phyloP scores from a whole-genome alignment of 2,888 invertebrate species.

The Pachymerium ferrugineum region DNA sequence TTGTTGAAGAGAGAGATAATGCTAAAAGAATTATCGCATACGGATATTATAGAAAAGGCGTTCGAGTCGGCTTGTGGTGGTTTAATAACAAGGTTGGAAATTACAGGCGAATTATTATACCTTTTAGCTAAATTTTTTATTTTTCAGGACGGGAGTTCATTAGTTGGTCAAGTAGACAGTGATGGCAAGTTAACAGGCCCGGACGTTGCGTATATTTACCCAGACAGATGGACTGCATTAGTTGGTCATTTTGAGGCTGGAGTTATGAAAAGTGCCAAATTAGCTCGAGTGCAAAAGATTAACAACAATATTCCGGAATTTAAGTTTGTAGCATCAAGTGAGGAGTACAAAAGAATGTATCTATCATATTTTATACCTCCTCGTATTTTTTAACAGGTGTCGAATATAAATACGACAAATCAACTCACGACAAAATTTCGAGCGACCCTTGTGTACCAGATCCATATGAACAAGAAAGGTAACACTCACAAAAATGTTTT shows the following conservation, averaged over 20 bases:
- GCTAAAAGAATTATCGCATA: background rate
- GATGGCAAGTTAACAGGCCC: conserved; percentile 33
- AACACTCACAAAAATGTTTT: background rate
- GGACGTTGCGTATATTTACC: conserved; percentile 36
- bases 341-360: background rate
- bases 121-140: background rate
- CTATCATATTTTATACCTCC: background rate
- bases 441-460: conserved; percentile 32
- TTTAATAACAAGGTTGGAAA: background rate
- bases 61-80: background rate
- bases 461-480: conserved; percentile 34
- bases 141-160: conserved; percentile 32
- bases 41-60: conserved; percentile 13
- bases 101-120: background rate
- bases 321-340: conserved; percentile 19
- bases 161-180: conserved; percentile 34
- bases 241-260: conserved; percentile 36
- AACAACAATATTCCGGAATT: conserved; percentile 6
- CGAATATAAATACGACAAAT: conserved; percentile 26
- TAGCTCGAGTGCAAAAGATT: background rate
- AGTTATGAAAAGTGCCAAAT: conserved; percentile 29
- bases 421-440: conserved; percentile 31
- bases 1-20: background rate
- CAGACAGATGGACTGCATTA: conserved; percentile 35
- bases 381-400: conserved; percentile 29